Conservation (phyloP, 1,140 invertebrate genomes). For the Caenorhabditis briggsae region DNA sequence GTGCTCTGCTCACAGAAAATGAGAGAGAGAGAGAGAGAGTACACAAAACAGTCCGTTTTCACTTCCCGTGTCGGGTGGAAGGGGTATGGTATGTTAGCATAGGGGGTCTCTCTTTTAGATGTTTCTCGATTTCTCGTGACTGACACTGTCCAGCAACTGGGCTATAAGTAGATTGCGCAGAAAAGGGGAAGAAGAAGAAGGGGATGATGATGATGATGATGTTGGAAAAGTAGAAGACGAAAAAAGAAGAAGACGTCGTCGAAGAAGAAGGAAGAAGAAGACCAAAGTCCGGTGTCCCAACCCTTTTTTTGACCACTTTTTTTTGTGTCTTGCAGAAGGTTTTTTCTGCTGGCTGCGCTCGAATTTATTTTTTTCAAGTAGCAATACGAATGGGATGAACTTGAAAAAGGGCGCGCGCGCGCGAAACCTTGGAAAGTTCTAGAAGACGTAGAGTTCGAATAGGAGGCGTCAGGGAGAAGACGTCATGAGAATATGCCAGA, state of each 20-base stretch:
- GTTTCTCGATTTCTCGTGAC: constrained; percentile 32
- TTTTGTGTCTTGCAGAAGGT: constrained; percentile 34
- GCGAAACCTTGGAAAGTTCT: too few species aligned
- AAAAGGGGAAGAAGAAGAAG: neutral
- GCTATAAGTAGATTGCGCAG: constrained; percentile 46
- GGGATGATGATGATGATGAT: constrained; percentile 13
- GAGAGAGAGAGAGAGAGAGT: neutral
- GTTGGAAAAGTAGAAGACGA: constrained; percentile 33
- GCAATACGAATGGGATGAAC: constrained; percentile 8
- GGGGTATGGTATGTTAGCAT: neutral
- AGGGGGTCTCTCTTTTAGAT: constrained; percentile 1
- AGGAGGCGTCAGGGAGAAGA: neutral
- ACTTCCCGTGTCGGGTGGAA: neutral
- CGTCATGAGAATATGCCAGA: too few species aligned
- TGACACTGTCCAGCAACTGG: constrained; percentile 29
- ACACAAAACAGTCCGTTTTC: constrained; percentile 37
- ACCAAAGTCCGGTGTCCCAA: constrained; percentile 44
- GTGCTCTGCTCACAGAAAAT: neutral
- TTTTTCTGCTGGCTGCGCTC: neutral
- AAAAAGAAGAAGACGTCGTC: neutral
- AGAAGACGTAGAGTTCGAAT: neutral
- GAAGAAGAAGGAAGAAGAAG: neutral
- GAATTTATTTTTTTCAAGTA: neutral
- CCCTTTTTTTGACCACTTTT: constrained; percentile 38
- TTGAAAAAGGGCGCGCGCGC: constrained; percentile 4